phyloP scores from a whole-genome alignment of 1,140 invertebrate genomes.

The Ylistrum balloti region DNA sequence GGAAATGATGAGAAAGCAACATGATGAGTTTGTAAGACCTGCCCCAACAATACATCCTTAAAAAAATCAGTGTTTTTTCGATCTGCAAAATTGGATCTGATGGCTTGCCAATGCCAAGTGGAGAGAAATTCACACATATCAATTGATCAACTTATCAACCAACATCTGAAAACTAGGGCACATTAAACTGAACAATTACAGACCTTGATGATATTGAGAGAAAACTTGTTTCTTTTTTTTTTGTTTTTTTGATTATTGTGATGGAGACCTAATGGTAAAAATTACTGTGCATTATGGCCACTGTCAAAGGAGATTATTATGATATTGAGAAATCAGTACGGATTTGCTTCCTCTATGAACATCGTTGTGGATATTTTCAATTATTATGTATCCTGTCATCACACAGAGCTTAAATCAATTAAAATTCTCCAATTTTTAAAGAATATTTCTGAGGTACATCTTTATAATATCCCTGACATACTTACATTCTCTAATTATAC shows the following conservation, averaged over 20 bases:
- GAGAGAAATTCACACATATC: neutral
- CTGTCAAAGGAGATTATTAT: neutral
- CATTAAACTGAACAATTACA: neutral
- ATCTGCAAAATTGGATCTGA: neutral
- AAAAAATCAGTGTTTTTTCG: neutral
- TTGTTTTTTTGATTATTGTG: neutral
- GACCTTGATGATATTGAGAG: neutral
- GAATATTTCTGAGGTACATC: too few species aligned
- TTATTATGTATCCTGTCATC: too few species aligned
- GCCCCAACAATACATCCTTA: constrained; percentile 6
- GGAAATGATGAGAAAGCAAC: constrained; percentile 15
- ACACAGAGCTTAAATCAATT: too few species aligned
- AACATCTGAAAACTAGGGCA: neutral
- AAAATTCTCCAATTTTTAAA: too few species aligned
- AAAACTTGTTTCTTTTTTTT: too few species aligned
- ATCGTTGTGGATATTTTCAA: neutral
- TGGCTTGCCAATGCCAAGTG: neutral
- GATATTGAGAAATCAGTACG: neutral
- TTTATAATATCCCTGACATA: too few species aligned
- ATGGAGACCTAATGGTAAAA: neutral
- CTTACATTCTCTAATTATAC: too few species aligned
- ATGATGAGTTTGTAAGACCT: neutral
- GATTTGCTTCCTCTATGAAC: neutral
- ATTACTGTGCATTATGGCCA: neutral
- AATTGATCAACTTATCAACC: neutral